Evolutionary conservation across 2,113 vertebrate species (phyloP), one percentile per base, ranked within the genome.

Genomic region (Dasyprocta punctata): DNA sequence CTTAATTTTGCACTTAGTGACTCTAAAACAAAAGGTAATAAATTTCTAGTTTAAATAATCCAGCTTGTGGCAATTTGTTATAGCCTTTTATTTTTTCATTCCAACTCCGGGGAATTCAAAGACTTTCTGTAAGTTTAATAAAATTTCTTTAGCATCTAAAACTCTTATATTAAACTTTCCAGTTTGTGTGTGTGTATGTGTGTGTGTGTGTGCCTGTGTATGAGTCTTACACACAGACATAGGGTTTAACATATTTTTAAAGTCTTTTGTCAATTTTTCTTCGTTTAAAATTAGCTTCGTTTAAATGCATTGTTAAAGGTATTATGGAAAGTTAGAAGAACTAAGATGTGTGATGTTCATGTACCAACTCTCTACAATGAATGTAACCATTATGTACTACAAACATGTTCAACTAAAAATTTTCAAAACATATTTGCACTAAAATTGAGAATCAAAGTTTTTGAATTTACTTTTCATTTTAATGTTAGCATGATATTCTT

Each of bases 391-490:
- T 44, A 13, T 26, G 38, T 44, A 26, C 11, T 75, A 10, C 38
- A 75, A 12, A 75, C 2, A 26, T 13, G 24, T 75, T 14, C 38
- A 41, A 44, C 22, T 26, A 75, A 75, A 44, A 26, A 20, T 65
- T 71, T 71, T 9, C 8, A 28, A 61, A 44, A 75, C 24, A 41
- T 41, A 73, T 44, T 47, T 75, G 17, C 13, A 41, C 67, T 61
- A 87, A 95, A 87, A 87, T 63, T n/a, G 71, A 95, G 33, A 65
- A 47, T 67, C 44, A 86, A 91, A 14, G 1, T 80, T 80, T 86
- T 24, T 20, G 56, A 61, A 4, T 67, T 14, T 69, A 67, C 60
- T 24, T 8, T 1, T 19, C 61, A 61, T 61, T 58, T 38, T 90
- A 38, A 60, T 78, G 7, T 49, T 60, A 52, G 86, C 41, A 26